Evolutionary conservation across 1,140 invertebrate species (phyloP).

Genomic region (Zaprionus ornatus): DNA sequence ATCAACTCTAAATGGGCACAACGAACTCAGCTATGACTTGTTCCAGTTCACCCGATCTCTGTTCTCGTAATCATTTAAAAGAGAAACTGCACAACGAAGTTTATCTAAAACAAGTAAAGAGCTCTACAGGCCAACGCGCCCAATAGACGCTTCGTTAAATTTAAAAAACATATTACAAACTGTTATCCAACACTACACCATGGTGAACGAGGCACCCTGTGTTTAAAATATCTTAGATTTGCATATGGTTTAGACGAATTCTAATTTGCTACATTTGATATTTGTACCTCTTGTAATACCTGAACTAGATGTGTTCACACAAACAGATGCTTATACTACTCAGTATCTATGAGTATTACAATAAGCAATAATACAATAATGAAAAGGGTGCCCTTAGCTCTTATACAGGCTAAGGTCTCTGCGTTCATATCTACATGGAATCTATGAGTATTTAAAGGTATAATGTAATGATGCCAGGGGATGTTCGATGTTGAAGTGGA

Average conservation of each 20-base stretch:
- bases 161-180: not conserved
- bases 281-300: not conserved
- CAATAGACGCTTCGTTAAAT: not conserved
- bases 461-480: not conserved
- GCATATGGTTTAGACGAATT: not conserved
- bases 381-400: not conserved
- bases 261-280: not conserved
- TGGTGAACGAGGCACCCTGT: no score
- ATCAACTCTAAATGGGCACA: not conserved
- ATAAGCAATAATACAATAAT: not conserved
- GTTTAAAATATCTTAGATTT: not conserved
- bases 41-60: not conserved
- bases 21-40: not conserved
- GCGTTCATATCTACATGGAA: not conserved
- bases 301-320: not conserved
- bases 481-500: not conserved
- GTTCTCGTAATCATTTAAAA: not conserved
- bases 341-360: not conserved
- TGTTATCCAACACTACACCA: not conserved
- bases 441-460: not conserved
- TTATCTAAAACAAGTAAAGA: not conserved
- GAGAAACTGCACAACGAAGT: not conserved
- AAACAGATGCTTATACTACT: not conserved
- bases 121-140: not conserved
- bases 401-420: not conserved